Conservation (phyloP, 1,140 invertebrate genomes). For the Dendrolimus kikuchii region DNA sequence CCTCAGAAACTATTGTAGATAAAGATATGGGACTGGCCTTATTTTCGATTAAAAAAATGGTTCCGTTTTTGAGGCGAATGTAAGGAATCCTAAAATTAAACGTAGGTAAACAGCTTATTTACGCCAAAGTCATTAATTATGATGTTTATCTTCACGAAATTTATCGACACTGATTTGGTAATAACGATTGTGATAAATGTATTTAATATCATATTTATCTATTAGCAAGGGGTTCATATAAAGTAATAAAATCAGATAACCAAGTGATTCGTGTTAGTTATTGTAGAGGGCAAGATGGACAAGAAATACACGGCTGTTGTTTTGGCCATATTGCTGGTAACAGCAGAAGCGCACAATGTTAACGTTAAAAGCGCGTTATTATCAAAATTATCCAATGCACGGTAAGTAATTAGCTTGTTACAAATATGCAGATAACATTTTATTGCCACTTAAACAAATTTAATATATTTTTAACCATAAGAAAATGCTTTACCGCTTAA, state of each 20-base stretch:
- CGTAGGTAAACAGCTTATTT: conserved; percentile 10
- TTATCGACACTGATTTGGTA: conserved; percentile 28
- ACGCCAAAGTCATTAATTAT: conserved; percentile 24
- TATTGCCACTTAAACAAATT: background rate
- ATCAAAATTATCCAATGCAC: background rate
- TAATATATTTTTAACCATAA: no score
- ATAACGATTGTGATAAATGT: conserved; percentile 20
- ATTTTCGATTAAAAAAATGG: no score
- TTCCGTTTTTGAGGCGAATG: no score
- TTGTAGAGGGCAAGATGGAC: conserved; percentile 23
- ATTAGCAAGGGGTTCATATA: conserved; percentile 19
- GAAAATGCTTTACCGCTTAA: no score
- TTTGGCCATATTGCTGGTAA: conserved; percentile 21
- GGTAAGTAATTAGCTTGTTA: background rate
- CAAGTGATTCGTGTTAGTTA: conserved; percentile 6
- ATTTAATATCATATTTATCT: conserved; percentile 19
- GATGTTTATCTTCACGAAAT: conserved; percentile 20
- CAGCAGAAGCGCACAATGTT: conserved; percentile 24
- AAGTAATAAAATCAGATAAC: conserved; percentile 18
- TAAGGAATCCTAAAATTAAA: no score
- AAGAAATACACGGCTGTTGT: conserved; percentile 27
- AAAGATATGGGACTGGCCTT: no score
- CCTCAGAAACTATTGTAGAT: no score
- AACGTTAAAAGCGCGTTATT: conserved; percentile 2
- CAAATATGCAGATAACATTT: background rate